A percentile compares a stretch with the other conserved stretches of the same genome.
Conservation (phyloP, 2,888 invertebrate species). For the Microctonus hyperodae region DNA sequence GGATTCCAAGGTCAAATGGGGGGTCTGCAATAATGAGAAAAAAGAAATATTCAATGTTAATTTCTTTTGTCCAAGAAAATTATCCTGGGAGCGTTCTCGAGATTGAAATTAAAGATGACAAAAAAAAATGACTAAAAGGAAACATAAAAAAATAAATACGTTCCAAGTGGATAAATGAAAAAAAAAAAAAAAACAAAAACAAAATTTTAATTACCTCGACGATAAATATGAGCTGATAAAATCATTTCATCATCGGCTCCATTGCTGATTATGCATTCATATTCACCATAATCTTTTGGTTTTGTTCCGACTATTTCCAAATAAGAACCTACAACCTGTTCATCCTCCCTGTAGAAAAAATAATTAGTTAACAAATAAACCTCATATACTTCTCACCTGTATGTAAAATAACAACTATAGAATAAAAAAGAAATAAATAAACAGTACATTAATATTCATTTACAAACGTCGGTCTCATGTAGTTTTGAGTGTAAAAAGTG, state of each 20-base stretch:
- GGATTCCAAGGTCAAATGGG: conserved; percentile 50
- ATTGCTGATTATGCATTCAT: conserved; percentile 75
- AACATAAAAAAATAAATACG: background rate
- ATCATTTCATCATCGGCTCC: conserved; percentile 61
- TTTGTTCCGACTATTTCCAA: conserved; percentile 69
- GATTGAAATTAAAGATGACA: too few species aligned
- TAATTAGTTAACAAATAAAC: background rate
- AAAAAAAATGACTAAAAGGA: background rate
- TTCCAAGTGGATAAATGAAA: conserved; percentile 9
- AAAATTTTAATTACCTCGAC: conserved; percentile 50
- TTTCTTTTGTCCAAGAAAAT: background rate
- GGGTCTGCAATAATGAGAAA: conserved; percentile 46
- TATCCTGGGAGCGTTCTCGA: background rate
- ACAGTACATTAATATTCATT: background rate
- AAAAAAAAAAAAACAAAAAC: conserved; percentile 11
- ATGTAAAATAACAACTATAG: background rate
- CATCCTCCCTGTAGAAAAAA: conserved; percentile 68
- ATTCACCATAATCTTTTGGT: conserved; percentile 74
- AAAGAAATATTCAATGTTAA: background rate
- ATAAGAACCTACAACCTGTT: conserved; percentile 76
- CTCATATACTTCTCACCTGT: background rate
- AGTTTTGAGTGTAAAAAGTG: background rate
- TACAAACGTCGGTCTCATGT: background rate
- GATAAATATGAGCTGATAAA: conserved; percentile 59
- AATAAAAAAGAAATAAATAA: background rate